Conservation (phyloP, 2,797 vertebrate species). For the Rhinatrema bivittatum region DNA sequence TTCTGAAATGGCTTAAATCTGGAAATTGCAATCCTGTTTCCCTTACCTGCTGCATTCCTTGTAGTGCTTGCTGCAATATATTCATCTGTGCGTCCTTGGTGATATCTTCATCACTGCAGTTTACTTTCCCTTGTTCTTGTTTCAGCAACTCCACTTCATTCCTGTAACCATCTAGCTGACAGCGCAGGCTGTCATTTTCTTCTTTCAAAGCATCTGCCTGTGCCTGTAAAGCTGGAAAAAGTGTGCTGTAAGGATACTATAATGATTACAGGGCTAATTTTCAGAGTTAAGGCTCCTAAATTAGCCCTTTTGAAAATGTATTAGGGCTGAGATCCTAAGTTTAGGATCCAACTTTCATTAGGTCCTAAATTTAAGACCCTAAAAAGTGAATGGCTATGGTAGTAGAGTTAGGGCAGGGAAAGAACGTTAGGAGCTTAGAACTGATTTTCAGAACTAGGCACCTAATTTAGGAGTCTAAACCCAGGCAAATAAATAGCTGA, state of each 20-base stretch:
- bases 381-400: too few species aligned
- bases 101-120: conserved; percentile 74
- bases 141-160: conserved; percentile 91
- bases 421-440: too few species aligned
- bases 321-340: too few species aligned
- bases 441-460: too few species aligned
- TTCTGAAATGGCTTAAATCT: too few species aligned
- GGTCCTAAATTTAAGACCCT: not conserved
- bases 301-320: too few species aligned
- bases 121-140: conserved; percentile 82
- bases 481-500: too few species aligned
- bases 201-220: conserved; percentile 86
- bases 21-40: accelerated
- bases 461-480: too few species aligned
- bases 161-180: conserved; percentile 87
- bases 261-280: not conserved
- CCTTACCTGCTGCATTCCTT: conserved; percentile 90
- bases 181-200: conserved; percentile 91
- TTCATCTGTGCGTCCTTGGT: conserved; percentile 84
- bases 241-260: not conserved
- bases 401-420: not conserved
- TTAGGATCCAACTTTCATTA: too few species aligned
- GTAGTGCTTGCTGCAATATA: conserved; percentile 87
- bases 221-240: conserved; percentile 33
- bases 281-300: too few species aligned